phyloP scores from a whole-genome alignment of 2,888 invertebrate genomes.

The Diaprepes abbreviatus region DNA sequence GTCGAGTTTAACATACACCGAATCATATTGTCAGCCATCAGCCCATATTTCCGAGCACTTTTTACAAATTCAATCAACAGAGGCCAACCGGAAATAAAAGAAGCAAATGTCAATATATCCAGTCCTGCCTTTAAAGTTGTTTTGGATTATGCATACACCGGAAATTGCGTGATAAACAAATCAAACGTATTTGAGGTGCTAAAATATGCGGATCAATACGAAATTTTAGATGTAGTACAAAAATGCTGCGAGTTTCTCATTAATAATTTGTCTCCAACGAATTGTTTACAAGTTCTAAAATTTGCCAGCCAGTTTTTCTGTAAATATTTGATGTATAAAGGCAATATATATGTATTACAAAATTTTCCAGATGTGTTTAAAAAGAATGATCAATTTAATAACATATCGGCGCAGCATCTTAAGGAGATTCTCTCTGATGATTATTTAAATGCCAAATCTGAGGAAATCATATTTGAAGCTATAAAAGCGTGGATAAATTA shows the following conservation, averaged over 20 bases:
- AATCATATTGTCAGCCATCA: constrained; percentile 79
- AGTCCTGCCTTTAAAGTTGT: constrained; percentile 75
- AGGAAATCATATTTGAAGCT: constrained; percentile 82
- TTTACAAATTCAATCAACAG: constrained; percentile 78
- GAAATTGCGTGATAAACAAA: constrained; percentile 74
- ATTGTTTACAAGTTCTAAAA: constrained; percentile 80
- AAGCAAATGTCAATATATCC: constrained; percentile 74
- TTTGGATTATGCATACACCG: constrained; percentile 83
- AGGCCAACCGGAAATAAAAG: constrained; percentile 73
- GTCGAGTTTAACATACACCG: constrained; percentile 77
- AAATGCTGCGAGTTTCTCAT: constrained; percentile 78
- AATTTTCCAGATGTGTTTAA: constrained; percentile 69
- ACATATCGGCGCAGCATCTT: constrained; percentile 74
- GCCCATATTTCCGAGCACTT: constrained; percentile 80
- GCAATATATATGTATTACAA: constrained; percentile 64
- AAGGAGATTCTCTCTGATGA: constrained; percentile 77
- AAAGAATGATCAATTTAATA: constrained; percentile 76
- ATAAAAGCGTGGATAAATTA: constrained; percentile 80
- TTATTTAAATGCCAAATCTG: constrained; percentile 79
- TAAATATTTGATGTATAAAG: constrained; percentile 75
- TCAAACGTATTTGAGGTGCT: constrained; percentile 80
- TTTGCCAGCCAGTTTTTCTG: constrained; percentile 81
- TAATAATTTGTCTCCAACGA: constrained; percentile 75
- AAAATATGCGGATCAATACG: constrained; percentile 80
- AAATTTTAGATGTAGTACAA: constrained; percentile 80